Conservation (phyloP, 1,140 invertebrate species). For the Venturia canescens region DNA sequence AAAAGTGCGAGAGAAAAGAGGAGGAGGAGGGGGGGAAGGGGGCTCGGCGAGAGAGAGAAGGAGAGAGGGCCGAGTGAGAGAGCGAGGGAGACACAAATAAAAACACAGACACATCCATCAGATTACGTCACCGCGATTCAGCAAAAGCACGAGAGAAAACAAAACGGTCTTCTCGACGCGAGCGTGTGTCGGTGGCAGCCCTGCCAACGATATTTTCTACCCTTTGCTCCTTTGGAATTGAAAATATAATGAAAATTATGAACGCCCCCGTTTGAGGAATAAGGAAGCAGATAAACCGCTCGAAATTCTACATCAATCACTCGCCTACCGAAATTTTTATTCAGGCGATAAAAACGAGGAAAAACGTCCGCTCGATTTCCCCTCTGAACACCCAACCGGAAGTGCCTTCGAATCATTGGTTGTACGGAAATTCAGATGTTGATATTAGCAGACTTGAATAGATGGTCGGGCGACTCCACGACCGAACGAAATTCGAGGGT, state of each 20-base stretch:
- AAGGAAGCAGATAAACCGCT: no score
- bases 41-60: background rate
- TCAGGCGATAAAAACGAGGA: background rate
- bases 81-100: constrained; percentile 43
- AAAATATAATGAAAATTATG: no score
- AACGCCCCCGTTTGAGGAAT: no score
- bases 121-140: constrained; percentile 32
- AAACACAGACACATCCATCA: constrained; percentile 56
- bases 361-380: background rate
- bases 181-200: no score
- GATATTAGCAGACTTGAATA: background rate
- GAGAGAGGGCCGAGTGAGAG: no score
- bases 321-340: no score
- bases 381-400: background rate
- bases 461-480: background rate
- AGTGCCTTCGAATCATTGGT: background rate
- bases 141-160: constrained; percentile 32
- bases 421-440: background rate
- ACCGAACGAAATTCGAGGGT: background rate
- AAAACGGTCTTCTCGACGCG: background rate
- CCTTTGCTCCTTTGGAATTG: no score
- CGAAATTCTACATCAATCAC: no score
- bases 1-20: no score
- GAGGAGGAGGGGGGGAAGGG: no score
- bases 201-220: no score